Evolutionary conservation across 2,888 invertebrate genomes (phyloP).

Genomic region (Volucella bombylans): DNA sequence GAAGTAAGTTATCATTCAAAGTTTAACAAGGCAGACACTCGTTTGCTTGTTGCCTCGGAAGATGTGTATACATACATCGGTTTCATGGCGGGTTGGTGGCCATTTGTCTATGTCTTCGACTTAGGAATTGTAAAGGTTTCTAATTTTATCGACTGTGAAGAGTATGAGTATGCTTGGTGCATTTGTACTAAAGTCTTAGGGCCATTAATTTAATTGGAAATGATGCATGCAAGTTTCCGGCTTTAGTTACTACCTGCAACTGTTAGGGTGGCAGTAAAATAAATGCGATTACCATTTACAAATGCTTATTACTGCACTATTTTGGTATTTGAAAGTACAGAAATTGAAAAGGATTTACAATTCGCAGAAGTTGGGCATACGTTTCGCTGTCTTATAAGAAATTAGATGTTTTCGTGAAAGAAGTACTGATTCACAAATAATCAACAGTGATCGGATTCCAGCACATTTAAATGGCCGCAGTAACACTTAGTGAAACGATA

Average conservation of each 20-base stretch:
- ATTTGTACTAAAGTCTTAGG: not conserved
- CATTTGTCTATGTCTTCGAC: conserved; percentile 43
- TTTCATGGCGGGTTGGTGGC: conserved; percentile 39
- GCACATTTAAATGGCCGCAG: too few species aligned
- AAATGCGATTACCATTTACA: too few species aligned
- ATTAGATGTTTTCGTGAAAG: too few species aligned
- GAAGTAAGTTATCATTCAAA: conserved; percentile 34
- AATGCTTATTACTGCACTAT: too few species aligned
- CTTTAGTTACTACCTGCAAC: not conserved
- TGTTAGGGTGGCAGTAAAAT: not conserved
- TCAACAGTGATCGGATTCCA: too few species aligned
- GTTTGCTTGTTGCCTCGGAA: not conserved
- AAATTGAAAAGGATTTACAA: too few species aligned
- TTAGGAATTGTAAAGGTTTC: conserved; percentile 36
- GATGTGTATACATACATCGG: conserved; percentile 30
- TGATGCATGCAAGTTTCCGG: conserved; percentile 1
- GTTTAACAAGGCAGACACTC: conserved; percentile 37
- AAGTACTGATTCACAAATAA: too few species aligned
- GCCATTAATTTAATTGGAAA: not conserved
- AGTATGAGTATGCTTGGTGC: not conserved
- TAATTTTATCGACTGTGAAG: conserved; percentile 64
- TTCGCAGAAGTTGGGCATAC: too few species aligned
- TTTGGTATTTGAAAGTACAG: too few species aligned
- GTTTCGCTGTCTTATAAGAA: too few species aligned
- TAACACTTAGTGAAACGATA: too few species aligned